These are phyloP conservation scores for Tetragnatha versicolor DNA, from an alignment of 1,140 invertebrate species.

Conservation along the genomic window DNA sequence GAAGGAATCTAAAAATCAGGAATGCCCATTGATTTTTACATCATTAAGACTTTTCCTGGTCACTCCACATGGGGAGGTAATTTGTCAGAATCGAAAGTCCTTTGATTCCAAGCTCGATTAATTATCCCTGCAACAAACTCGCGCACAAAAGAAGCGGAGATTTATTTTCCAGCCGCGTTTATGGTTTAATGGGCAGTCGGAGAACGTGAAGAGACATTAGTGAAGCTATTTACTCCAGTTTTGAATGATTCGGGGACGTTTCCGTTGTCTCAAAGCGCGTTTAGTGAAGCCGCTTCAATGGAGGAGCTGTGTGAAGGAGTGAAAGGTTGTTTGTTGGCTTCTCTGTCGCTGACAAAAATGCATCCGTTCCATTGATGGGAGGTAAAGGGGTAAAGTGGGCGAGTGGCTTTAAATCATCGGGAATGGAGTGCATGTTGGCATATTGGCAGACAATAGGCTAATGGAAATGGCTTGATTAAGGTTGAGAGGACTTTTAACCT, in stretches of 20 bases:
- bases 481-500: too few relatives aligned
- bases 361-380: too few relatives aligned
- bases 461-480: too few relatives aligned
- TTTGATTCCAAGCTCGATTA: slow-evolving; percentile 45
- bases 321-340: neutral
- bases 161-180: slow-evolving; percentile 36
- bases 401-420: too few relatives aligned
- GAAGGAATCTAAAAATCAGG: too few relatives aligned
- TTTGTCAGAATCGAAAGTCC: slow-evolving; percentile 47
- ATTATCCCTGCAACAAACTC: slow-evolving; percentile 41
- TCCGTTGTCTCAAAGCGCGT: too few relatives aligned
- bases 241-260: too few relatives aligned
- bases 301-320: neutral
- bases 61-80: slow-evolving; percentile 37
- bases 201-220: slow-evolving; percentile 10
- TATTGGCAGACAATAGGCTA: too few relatives aligned
- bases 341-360: too few relatives aligned
- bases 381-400: too few relatives aligned
- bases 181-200: slow-evolving; percentile 37
- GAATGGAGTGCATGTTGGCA: too few relatives aligned
- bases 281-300: neutral
- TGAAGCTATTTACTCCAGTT: too few relatives aligned
- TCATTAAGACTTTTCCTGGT: slow-evolving; percentile 50
- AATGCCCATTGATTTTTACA: slow-evolving; percentile 44
- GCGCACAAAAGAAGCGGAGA: slow-evolving; percentile 31